A percentile compares a stretch with the other conserved stretches of the same genome.
phyloP scores from a whole-genome alignment of 2,113 vertebrate species.

The Crotalus tigris region DNA sequence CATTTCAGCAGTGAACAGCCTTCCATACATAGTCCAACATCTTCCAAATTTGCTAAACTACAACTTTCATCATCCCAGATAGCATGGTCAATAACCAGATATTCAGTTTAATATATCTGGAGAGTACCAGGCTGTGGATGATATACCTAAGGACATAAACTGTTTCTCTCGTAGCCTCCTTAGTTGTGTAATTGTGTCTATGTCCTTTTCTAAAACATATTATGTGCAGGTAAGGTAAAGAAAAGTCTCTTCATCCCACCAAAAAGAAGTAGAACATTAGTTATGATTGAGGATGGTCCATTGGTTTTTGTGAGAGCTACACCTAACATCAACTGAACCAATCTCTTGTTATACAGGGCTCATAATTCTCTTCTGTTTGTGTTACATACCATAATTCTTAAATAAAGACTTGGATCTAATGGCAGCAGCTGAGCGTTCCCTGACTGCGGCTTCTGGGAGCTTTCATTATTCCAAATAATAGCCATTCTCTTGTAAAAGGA shows the following conservation, averaged over 20 bases:
- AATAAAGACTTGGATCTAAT: neutral
- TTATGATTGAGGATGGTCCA: neutral
- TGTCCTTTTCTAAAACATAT: neutral
- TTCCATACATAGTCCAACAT: neutral
- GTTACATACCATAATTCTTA: neutral
- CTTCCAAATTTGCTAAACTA: neutral
- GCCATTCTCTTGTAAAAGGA: constrained; percentile 36
- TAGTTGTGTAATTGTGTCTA: neutral
- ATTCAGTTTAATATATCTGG: neutral
- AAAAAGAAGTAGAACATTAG: neutral
- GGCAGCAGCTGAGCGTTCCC: neutral
- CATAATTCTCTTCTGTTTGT: neutral
- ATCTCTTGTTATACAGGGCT: neutral
- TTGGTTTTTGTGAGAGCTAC: neutral
- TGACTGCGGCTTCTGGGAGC: neutral
- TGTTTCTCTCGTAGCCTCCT: neutral
- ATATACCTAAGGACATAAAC: neutral
- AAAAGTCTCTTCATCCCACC: neutral
- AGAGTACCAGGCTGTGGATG: neutral
- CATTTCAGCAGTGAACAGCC: neutral
- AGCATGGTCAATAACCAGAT: neutral
- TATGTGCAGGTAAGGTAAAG: neutral
- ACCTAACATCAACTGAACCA: neutral
- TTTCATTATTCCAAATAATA: neutral
- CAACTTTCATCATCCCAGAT: neutral